phyloP scores from a whole-genome alignment of 2,797 vertebrate species.

The Salmo trutta region DNA sequence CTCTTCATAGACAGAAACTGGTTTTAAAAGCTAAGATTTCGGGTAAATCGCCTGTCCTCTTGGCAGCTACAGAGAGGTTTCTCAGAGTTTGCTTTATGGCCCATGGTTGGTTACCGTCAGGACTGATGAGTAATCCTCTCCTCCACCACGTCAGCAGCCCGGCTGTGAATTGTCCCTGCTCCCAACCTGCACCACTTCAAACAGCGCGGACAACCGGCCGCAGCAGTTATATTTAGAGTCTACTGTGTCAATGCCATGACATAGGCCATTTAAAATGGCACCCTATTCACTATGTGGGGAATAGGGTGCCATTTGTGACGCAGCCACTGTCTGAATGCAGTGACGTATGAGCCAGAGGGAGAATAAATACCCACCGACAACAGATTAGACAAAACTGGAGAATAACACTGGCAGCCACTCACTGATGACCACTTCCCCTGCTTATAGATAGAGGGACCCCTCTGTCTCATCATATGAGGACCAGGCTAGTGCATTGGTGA shows the following conservation, averaged over 20 bases:
- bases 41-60: background rate
- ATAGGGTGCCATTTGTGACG: too few species aligned
- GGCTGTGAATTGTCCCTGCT: background rate
- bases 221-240: constrained; percentile 42
- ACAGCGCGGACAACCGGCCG: constrained; percentile 5
- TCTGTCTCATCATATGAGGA: background rate
- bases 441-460: background rate
- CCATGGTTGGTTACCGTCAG: background rate
- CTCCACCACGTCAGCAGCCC: background rate
- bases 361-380: constrained; percentile 48
- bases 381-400: constrained; percentile 21
- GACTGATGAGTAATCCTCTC: background rate
- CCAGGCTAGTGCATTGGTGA: background rate
- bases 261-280: too few species aligned
- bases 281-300: too few species aligned
- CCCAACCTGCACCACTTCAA: background rate
- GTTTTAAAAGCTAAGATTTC: background rate
- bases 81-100: constrained; percentile 1
- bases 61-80: background rate
- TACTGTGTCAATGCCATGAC: constrained; percentile 17
- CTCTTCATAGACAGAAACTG: background rate
- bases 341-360: constrained; percentile 29
- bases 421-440: background rate
- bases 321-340: background rate
- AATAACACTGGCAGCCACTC: background rate